These are phyloP conservation scores for Melospiza georgiana DNA, from an alignment of 2,113 vertebrate species.

Conservation along the genomic window DNA sequence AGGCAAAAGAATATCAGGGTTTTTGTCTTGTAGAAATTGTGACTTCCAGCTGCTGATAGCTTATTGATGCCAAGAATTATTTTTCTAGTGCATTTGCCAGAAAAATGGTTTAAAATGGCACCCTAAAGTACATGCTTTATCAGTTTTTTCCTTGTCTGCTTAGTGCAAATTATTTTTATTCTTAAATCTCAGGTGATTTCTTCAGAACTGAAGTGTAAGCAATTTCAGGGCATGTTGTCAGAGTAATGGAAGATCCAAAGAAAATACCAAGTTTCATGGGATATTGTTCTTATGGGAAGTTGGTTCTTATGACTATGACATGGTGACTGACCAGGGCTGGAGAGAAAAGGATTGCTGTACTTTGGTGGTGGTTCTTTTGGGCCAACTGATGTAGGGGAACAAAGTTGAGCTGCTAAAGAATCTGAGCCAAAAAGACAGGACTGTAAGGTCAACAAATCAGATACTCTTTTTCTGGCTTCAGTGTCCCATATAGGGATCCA, in stretches of 20 bases:
- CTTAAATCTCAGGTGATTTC: not conserved
- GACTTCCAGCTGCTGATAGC: not conserved
- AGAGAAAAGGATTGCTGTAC: not conserved
- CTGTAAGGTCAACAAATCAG: not conserved
- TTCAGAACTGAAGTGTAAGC: not conserved
- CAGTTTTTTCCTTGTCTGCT: not conserved
- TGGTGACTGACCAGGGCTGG: not conserved
- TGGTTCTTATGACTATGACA: not conserved
- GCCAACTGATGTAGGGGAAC: not conserved
- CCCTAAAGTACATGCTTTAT: not conserved
- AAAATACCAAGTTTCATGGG: not conserved
- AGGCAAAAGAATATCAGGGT: not conserved
- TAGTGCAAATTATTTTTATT: not conserved
- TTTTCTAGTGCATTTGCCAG: not conserved
- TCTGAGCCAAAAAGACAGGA: not conserved
- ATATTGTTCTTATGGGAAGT: not conserved
- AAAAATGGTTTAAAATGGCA: not conserved
- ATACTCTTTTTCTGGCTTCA: not conserved
- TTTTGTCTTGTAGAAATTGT: not conserved
- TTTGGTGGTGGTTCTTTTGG: not conserved
- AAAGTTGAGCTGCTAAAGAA: not conserved
- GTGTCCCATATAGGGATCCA: not conserved
- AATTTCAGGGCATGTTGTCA: not conserved
- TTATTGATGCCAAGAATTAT: not conserved
- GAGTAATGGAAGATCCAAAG: not conserved